Evolutionary conservation across 2,113 vertebrate species (phyloP), one percentile per base, ranked within the genome.

Genomic region (Lethenteron reissneri): DNA sequence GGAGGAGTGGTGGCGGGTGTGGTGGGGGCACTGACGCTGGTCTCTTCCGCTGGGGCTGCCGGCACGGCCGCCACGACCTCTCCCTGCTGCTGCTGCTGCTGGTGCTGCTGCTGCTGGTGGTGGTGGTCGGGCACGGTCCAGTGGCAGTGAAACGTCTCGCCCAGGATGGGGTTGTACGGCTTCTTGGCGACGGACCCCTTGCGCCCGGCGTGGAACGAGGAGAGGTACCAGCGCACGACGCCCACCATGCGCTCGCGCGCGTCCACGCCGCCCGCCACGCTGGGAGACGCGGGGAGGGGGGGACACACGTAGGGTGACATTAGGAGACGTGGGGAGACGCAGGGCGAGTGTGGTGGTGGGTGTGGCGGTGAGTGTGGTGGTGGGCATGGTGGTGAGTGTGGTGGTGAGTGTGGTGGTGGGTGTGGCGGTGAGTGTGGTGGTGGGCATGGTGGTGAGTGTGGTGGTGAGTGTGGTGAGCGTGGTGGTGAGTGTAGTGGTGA

Each of bases 131-230:
- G 85, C 73, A 96, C 71, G 41, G 89, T 85, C 94, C 92, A 99
- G 73, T 97, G 89, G 79, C 92, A 97, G 72, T 85, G 87, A 80
- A 99, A 99, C 75, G 95, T 90, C 76, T 99, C 92, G 1, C 94
- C 94, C 78, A 99, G 79, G 71, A 99, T 92, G 56, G 94, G 92
- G 76, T 99, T 99, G 82, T 97, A 99, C 71, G 94, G 94, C 78
- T 99, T 99, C 79, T 99, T 99, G 78, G 94, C 94, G 77, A 99
- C 92, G 1, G 92, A 97, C 58, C 92, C 92, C 81, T 92, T 97
- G 78, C 94, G 85, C 75, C 94, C 94, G n/a, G 94, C 94, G 25
- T 99, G 94, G 79, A 99, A 99, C 71, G 94, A 92, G 59, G 94
- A 99, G 75, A 99, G 86, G 81, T 97, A 99, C 94, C 94, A 99